Evolutionary conservation across 2,888 invertebrate species (phyloP), one percentile per base, ranked within the genome.

Genomic region (Tillus elongatus): DNA sequence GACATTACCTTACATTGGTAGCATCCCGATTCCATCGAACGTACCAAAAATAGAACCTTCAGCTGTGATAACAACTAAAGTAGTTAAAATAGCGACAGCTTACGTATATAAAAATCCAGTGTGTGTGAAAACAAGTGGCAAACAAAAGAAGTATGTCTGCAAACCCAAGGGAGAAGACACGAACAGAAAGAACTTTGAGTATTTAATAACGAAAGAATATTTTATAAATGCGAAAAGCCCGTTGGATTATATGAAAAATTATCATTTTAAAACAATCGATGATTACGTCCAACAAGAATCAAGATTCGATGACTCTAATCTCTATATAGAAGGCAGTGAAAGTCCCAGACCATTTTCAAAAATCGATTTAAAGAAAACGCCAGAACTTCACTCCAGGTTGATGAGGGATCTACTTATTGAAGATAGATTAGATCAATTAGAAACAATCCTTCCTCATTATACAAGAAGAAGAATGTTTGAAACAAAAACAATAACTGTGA

Each of bases 401-500:
- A 39, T 58, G 10, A 45, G 54, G 19, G 60, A 63, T 13, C 35
- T 64, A 45, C 47, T 64, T 29, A 64, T 65, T 30, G 64, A 65
- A 44, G 64, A 65, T 44, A 48, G 63, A 32, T 43, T 65, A 32
- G 60, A 64, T 44, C 60, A 62, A 33, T 44, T 65, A 24, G 64
- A 64, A 46, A 57, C 58, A 2, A 56, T 65, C 36, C 40, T 65
- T 19, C 65, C 65, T 0, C 52, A 61, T 41, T 65, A 65, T 39
- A 61, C 57, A 2, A 51, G 65, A 42, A 46, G 55, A 43, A 53
- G 61, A 33, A 43, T 43, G 3, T 65, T 56, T 38, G 51, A 64
- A 47, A 64, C 65, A 8, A 56, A 58, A 3, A 64, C 64, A 9
- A 53, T 65, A 13, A 64, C 62, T 8, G 53, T 65, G n/a, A 65